Percentiles rank a stretch among this genome's conserved stretches.
Conservation (phyloP, 2,113 vertebrate species). For the Calonectris borealis region DNA sequence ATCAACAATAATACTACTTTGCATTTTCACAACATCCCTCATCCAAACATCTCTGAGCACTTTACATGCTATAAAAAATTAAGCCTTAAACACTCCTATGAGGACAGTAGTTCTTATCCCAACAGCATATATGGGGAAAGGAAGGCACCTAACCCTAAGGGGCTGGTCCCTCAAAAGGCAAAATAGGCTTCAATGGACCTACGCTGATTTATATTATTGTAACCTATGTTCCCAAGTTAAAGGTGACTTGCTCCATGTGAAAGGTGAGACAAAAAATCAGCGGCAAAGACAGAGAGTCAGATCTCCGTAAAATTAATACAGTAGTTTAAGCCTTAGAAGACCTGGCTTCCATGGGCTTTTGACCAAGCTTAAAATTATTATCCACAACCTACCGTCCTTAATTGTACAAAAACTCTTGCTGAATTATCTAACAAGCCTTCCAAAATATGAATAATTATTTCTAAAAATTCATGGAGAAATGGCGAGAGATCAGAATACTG, state of each 20-base stretch:
- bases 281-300: background rate
- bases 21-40: conserved; percentile 67
- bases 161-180: background rate
- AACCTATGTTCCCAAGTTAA: background rate
- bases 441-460: conserved; percentile 37
- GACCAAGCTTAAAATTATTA: conserved; percentile 59
- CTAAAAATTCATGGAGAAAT: conserved; percentile 27
- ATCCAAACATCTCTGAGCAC: conserved; percentile 56
- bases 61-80: conserved; percentile 67
- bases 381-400: background rate
- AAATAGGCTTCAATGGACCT: background rate
- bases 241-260: background rate
- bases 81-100: conserved; percentile 60
- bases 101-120: conserved; percentile 30
- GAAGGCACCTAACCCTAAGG: background rate
- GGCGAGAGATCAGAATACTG: background rate
- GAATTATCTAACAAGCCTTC: conserved; percentile 35
- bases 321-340: conserved; percentile 44
- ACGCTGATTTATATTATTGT: background rate
- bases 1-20: conserved; percentile 71
- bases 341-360: conserved; percentile 35
- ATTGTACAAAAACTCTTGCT: conserved; percentile 6
- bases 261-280: conserved; percentile 21
- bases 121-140: background rate
- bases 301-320: conserved; percentile 25